Percentiles rank a stretch among this genome's conserved stretches.
Conservation (phyloP, 2,113 vertebrate species). For the Tachysurus fulvidraco region DNA sequence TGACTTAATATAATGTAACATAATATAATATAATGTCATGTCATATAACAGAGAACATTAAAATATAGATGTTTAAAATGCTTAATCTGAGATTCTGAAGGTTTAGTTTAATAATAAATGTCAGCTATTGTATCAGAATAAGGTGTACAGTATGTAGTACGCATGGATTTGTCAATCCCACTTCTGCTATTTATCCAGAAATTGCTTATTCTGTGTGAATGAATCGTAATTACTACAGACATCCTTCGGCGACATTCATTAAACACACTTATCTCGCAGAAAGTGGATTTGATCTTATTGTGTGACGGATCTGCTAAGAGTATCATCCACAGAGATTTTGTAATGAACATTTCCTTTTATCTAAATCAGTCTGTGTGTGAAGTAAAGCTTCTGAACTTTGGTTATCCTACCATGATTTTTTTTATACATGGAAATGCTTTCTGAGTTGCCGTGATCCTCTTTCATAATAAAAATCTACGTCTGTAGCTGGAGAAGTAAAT, state of each 20-base stretch:
- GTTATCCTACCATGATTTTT: neutral
- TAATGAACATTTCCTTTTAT: neutral
- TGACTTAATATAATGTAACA: too few species aligned
- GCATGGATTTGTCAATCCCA: neutral
- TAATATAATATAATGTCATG: too few species aligned
- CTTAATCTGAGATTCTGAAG: neutral
- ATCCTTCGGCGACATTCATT: neutral
- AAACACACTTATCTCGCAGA: neutral
- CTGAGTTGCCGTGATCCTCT: neutral
- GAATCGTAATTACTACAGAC: neutral
- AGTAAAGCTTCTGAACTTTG: too few species aligned
- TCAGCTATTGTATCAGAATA: too few species aligned
- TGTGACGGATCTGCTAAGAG: neutral
- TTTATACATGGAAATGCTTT: neutral
- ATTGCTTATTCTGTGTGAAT: neutral
- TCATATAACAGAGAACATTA: neutral
- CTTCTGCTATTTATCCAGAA: neutral
- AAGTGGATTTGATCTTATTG: neutral
- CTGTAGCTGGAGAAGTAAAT: neutral
- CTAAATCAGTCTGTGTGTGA: neutral
- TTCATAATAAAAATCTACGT: neutral
- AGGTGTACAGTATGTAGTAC: too few species aligned
- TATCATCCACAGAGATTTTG: neutral
- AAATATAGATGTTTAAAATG: neutral
- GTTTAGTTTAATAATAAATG: neutral